Conservation (phyloP, 2,113 vertebrate genomes). For the Phasianus colchicus region DNA sequence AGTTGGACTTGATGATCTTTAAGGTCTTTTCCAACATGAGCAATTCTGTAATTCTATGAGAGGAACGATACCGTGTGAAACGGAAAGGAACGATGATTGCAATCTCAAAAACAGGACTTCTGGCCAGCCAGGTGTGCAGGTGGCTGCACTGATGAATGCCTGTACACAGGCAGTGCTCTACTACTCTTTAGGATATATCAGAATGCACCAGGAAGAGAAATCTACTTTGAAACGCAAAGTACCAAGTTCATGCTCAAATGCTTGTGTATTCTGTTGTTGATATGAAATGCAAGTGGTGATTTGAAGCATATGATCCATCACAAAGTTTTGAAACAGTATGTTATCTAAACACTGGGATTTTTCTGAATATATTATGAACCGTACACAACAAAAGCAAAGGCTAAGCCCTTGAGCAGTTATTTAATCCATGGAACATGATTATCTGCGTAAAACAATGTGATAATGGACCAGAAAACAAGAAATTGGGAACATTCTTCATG, state of each 20-base stretch:
- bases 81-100: not conserved
- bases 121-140: not conserved
- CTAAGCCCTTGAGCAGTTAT: not conserved
- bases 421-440: not conserved
- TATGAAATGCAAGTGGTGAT: not conserved
- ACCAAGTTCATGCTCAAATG: not conserved
- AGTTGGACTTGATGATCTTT: no score
- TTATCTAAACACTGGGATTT: not conserved
- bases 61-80: not conserved
- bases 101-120: not conserved
- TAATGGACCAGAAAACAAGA: slow-evolving; percentile 9
- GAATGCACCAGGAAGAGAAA: not conserved
- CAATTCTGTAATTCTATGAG: not conserved
- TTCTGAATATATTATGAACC: not conserved
- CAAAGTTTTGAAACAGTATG: not conserved
- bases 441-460: not conserved
- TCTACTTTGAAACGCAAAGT: not conserved
- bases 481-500: not conserved
- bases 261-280: not conserved
- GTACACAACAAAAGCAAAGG: not conserved
- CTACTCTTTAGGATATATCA: not conserved
- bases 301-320: not conserved
- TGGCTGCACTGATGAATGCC: not conserved
- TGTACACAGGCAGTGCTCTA: rapidly evolving
- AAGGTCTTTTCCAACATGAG: no score